phyloP scores from a whole-genome alignment of 2,113 vertebrate species.

The Scomber scombrus region DNA sequence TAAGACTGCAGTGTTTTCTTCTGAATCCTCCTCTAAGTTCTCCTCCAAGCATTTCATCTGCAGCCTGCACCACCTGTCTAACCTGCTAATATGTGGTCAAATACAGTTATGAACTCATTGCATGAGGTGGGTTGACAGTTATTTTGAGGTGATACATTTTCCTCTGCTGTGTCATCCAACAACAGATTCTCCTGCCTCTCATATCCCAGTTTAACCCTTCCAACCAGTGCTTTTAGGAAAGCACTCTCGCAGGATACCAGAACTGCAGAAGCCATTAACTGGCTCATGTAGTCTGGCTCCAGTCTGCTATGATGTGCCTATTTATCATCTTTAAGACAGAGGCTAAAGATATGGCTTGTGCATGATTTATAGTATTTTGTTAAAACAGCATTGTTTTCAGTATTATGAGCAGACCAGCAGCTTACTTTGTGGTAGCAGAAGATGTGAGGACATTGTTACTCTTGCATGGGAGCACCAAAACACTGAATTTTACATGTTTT shows the following conservation, averaged over 20 bases:
- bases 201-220: not conserved
- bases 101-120: not conserved
- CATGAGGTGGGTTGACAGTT: constrained; percentile 7
- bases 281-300: not conserved
- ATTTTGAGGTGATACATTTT: constrained; percentile 25
- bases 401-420: no score
- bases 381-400: no score
- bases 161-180: not conserved
- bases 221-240: constrained; percentile 1
- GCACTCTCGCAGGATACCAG: not conserved
- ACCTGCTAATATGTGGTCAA: constrained; percentile 30
- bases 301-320: not conserved
- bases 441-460: no score
- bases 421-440: no score
- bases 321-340: no score
- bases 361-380: no score
- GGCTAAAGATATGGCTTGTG: no score
- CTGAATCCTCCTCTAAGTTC: constrained; percentile 16
- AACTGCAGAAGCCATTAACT: constrained; percentile 8
- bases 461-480: no score
- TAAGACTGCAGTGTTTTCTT: not conserved
- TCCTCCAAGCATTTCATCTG: constrained; percentile 9
- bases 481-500: no score
- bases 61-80: constrained; percentile 19
- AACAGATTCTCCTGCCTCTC: not conserved